phyloP scores from a whole-genome alignment of 2,797 vertebrate species.

The Pempheris klunzingeri region DNA sequence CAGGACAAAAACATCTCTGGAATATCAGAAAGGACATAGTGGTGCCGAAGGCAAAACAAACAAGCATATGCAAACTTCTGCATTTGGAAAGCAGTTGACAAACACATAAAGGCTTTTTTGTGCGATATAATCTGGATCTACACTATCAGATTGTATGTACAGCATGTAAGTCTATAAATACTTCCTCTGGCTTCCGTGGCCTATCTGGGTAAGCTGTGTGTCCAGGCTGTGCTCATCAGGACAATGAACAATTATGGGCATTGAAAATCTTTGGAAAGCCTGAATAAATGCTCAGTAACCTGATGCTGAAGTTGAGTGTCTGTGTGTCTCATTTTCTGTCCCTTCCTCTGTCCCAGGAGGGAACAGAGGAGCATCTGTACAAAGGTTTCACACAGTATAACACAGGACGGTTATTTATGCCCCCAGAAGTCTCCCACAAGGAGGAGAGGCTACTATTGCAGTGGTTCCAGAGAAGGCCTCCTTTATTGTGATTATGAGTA shows the following conservation, averaged over 20 bases:
- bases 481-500: background rate
- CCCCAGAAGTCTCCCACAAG: slow-evolving; percentile 26
- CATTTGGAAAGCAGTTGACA: no score
- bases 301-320: slow-evolving; percentile 66
- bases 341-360: slow-evolving; percentile 38
- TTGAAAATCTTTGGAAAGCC: slow-evolving; percentile 73
- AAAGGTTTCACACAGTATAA: slow-evolving; percentile 57
- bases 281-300: slow-evolving; percentile 73
- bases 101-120: background rate
- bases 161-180: background rate
- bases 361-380: slow-evolving; percentile 67
- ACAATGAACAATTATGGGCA: slow-evolving; percentile 78
- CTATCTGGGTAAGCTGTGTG: background rate
- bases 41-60: background rate
- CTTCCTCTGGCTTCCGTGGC: background rate
- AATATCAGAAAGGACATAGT: background rate
- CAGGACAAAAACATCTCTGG: background rate
- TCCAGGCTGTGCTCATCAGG: slow-evolving; percentile 37
- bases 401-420: slow-evolving; percentile 57
- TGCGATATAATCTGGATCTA: background rate
- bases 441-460: slow-evolving; percentile 37
- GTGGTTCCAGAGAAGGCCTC: background rate
- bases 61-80: no score
- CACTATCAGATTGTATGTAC: background rate
- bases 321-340: slow-evolving; percentile 49